Base-by-base conservation (phyloP, 1,140 invertebrate genomes). In the Scylla paramamosain region DNA sequence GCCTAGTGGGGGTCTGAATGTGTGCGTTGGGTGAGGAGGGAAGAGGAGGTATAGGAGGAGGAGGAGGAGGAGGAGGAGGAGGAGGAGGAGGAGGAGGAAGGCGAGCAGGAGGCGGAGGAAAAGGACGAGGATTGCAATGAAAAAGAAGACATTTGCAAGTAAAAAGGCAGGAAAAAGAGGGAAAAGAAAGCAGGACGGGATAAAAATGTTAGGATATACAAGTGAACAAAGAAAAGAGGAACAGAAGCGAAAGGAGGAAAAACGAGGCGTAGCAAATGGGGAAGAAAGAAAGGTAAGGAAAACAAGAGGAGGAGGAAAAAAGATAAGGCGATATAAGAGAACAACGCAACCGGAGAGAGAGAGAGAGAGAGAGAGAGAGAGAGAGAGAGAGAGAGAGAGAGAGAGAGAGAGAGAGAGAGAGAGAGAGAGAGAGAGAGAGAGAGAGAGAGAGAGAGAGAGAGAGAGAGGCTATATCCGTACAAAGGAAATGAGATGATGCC, bases 341-440 rank as follows among this genome's bases (percentile, higher is more conserved):
- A 39, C 39, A 39, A 39, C 39, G 39, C 39, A 1, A 6, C 39
- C 39, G 6, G 52, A 59, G 52, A 59, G 52, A 59, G 52, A 59
- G 52, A 77, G 67, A 77, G 67, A 77, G 67, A 77, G 67, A 77
- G 67, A 77, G 67, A 77, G 67, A 77, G 67, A n/a, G 67, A 77
- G 67, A 77, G 25, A n/a, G 67, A 77, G 67, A 77, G 67, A n/a
- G 67, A 77, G 67, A 77, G 67, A n/a, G 6, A 12, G 67, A 77
- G 67, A 77, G 67, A n/a, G 67, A 77, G 67, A 77, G 67, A 77
- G 67, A 77, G 67, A 77, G 67, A 77, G 20, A 77, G 67, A 77
- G 67, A 77, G 67, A 77, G 25, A n/a, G 25, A n/a, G 25, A 77
- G 25, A 77, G 25, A 77, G 8, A 25, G 7, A 77, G n/a, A 77